phyloP scores from a whole-genome alignment of 2,797 vertebrate species.

The Scarus forsteni region DNA sequence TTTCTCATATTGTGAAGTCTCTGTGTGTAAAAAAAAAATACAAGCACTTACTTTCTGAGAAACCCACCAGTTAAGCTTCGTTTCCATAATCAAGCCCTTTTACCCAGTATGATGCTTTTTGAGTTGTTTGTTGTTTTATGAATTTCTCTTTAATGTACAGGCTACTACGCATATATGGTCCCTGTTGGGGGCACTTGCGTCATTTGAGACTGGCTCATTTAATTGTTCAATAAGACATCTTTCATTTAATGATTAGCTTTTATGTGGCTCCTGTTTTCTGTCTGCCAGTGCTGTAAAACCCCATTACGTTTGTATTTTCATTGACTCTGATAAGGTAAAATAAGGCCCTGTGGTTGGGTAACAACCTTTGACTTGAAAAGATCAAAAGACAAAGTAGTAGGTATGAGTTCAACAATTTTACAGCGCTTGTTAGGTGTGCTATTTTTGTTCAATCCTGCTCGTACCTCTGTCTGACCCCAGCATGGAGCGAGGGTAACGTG shows the following conservation, averaged over 20 bases:
- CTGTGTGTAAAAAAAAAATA: too few species aligned
- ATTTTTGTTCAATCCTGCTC: not conserved
- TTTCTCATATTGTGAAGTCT: too few species aligned
- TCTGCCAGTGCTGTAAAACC: not conserved
- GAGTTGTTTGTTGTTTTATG: too few species aligned
- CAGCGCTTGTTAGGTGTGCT: too few species aligned
- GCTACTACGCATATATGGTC: too few species aligned
- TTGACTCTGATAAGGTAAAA: not conserved
- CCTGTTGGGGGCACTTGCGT: not conserved
- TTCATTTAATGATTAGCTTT: not conserved
- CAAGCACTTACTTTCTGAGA: too few species aligned
- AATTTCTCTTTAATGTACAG: too few species aligned
- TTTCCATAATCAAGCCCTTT: too few species aligned
- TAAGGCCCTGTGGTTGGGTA: not conserved
- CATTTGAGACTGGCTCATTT: too few species aligned
- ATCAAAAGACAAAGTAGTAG: not conserved
- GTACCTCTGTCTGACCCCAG: slow-evolving; percentile 95
- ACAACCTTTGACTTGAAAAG: not conserved
- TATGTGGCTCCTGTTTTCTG: not conserved
- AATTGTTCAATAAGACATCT: not conserved
- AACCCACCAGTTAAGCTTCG: too few species aligned
- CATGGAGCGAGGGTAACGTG: slow-evolving; percentile 93
- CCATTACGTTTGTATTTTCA: not conserved
- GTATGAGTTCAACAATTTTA: too few species aligned
- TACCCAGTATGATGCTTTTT: too few species aligned